A percentile compares a stretch with the other conserved stretches of the same genome.
phyloP scores from a whole-genome alignment of 2,797 vertebrate species.

The Trichosurus vulpecula region DNA sequence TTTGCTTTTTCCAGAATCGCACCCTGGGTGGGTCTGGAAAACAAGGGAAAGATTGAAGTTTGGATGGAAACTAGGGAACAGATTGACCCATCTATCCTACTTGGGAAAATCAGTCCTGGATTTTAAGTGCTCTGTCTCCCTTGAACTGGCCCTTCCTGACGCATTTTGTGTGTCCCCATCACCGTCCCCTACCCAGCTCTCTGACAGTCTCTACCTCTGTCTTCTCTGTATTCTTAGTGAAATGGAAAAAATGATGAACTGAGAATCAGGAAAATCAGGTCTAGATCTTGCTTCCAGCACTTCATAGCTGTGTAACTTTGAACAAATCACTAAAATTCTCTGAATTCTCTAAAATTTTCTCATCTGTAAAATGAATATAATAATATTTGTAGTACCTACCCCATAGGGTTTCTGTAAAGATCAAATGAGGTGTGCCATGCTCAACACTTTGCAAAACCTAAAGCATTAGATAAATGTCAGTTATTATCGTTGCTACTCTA shows the following conservation, averaged over 20 bases:
- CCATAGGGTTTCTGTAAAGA: background rate
- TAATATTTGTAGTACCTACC: background rate
- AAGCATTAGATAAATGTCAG: background rate
- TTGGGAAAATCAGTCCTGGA: background rate
- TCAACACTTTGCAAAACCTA: background rate
- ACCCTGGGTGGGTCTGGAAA: background rate
- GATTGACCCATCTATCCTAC: background rate
- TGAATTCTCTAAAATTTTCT: background rate
- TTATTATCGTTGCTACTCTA: background rate
- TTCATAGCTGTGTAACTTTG: background rate
- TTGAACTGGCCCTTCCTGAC: background rate
- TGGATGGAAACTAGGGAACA: background rate
- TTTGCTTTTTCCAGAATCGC: background rate
- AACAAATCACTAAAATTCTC: background rate
- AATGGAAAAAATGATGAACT: background rate
- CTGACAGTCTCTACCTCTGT: background rate
- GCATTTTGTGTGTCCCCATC: background rate
- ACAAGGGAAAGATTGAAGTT: background rate
- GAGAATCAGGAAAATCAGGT: background rate
- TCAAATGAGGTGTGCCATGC: background rate
- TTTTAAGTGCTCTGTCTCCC: fast-evolving
- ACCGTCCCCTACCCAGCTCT: background rate
- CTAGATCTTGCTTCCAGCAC: background rate
- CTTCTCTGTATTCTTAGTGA: slow-evolving; percentile 23
- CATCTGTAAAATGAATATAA: background rate